These are phyloP conservation scores for Peromyscus leucopus DNA, from an alignment of 2,113 vertebrate species.

Conservation along the genomic window DNA sequence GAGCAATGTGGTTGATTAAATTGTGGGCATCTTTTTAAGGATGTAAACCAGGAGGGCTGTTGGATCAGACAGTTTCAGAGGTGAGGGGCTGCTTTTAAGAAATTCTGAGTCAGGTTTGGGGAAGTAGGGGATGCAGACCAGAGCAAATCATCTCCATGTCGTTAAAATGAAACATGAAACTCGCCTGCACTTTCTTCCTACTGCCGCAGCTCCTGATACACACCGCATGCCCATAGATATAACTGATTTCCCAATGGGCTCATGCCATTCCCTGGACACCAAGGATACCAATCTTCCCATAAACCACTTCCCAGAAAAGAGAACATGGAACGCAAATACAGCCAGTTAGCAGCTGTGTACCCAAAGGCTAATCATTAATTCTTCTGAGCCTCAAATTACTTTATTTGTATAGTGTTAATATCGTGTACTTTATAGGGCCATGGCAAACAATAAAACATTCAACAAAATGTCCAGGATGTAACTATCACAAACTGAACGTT, in stretches of 20 bases:
- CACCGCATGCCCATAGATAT: not conserved
- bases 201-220: not conserved
- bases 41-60: constrained; percentile 23
- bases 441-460: constrained; percentile 43
- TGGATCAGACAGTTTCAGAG: not conserved
- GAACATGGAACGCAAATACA: not conserved
- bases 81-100: not conserved
- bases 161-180: not conserved
- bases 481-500: not conserved
- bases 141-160: not conserved
- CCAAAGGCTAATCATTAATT: not conserved
- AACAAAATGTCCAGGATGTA: not conserved
- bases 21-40: not conserved
- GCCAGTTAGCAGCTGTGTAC: not conserved
- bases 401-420: not conserved
- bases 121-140: not conserved
- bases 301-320: constrained; percentile 29
- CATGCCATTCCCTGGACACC: not conserved
- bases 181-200: not conserved
- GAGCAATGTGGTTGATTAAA: constrained; percentile 48
- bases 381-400: not conserved
- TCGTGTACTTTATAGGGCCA: not conserved
- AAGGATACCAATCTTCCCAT: not conserved
- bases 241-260: constrained; percentile 29
- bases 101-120: not conserved